Conservation (phyloP, 2,888 invertebrate species). For the Achlya flavicornis region DNA sequence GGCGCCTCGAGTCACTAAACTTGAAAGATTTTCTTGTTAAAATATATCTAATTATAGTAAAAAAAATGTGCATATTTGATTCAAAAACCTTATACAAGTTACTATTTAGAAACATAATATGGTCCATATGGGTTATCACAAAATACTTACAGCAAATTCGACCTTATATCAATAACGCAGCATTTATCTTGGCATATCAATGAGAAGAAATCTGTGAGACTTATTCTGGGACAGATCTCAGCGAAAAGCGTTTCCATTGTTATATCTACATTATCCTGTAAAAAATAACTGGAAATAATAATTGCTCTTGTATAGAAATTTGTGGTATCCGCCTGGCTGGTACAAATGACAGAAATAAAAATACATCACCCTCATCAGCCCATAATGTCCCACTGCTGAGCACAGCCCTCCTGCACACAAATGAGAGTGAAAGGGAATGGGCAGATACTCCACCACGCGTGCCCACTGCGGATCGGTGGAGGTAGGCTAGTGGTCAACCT, state of each 20-base stretch:
- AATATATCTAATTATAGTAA: too few relatives aligned
- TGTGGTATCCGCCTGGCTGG: background rate
- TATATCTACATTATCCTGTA: conserved; percentile 88
- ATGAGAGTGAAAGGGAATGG: too few relatives aligned
- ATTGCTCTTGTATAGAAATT: background rate
- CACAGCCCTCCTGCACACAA: too few relatives aligned
- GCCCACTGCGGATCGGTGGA: too few relatives aligned
- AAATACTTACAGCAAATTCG: conserved; percentile 75
- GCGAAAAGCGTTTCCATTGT: conserved; percentile 87
- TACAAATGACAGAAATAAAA: too few relatives aligned
- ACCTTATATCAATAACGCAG: conserved; percentile 78
- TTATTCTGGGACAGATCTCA: conserved; percentile 93
- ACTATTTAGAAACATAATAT: background rate
- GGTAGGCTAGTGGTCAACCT: too few relatives aligned
- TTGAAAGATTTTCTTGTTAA: too few relatives aligned
- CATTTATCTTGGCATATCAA: conserved; percentile 86
- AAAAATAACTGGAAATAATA: conserved; percentile 24
- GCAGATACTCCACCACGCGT: too few relatives aligned
- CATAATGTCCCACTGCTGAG: too few relatives aligned
- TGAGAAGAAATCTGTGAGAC: conserved; percentile 91
- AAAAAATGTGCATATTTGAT: too few relatives aligned
- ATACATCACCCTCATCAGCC: too few relatives aligned
- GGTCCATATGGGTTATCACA: background rate
- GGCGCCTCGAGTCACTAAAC: too few relatives aligned
- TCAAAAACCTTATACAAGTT: background rate